Evolutionary conservation across 2,888 invertebrate species (phyloP), one percentile per base, ranked within the genome.

Genomic region (Oegoconia quadripuncta): DNA sequence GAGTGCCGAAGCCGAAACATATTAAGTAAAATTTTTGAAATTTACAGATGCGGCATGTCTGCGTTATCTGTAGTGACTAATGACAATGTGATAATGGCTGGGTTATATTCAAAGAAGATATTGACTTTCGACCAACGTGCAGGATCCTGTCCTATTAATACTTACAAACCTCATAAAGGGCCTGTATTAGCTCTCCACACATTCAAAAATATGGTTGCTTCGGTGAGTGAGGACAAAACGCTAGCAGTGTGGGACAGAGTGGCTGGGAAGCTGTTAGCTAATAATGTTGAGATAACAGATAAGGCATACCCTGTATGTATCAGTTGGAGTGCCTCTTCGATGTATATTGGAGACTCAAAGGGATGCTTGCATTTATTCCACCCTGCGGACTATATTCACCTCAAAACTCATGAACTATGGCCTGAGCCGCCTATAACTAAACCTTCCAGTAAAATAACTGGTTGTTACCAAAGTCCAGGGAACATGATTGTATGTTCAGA

Each of bases 191-290:
- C 72, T 28, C 59, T 83, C 9, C 65, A 73, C 34, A 59, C 69
- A 39, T 64, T 61, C 43, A 69, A 76, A n/a, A 73, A 88, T 46
- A 80, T 87, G 58, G 70, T 91, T 42, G 82, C 90, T 23, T 90
- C 90, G 13, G 79, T 89, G 1, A 90, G 90, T 48, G 90, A 90
- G 52, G 90, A 91, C 46, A 88, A 77, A 63, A 88, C 89, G 3
- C 70, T 91, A 44, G 84, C 88, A 18, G 64, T 90, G 23, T 91
- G 86, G 80, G 91, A 91, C 57, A 81, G 78, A 59, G 81, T 83
- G 34, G 87, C 89, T 23, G 80, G 88, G 13, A 82, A 80, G 59
- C 59, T 81, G 4, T 42, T 89, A 39, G 58, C 66, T 41, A 74
- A 48, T 52, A 72, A 79, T 52, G 59, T 84, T 5, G 76, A 75